A percentile compares a stretch with the other conserved stretches of the same genome.
phyloP scores from a whole-genome alignment of 2,113 vertebrate species.

The Labeo rohita region DNA sequence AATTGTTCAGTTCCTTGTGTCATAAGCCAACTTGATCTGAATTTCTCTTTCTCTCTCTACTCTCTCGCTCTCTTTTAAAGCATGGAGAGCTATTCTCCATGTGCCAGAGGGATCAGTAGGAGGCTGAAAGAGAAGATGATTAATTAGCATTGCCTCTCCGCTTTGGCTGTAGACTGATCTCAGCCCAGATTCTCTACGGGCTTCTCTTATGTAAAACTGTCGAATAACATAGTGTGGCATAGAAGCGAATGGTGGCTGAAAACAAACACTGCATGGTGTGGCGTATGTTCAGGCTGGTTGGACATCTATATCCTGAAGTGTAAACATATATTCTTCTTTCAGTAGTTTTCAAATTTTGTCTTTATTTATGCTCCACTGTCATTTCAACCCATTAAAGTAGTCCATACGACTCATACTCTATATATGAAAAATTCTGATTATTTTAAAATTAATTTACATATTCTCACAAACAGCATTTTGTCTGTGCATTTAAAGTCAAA shows the following conservation, averaged over 20 bases:
- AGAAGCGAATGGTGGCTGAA: neutral
- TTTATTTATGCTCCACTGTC: neutral
- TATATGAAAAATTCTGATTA: too few relatives aligned
- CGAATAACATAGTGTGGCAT: neutral
- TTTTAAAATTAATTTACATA: neutral
- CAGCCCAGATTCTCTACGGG: slow-evolving; percentile 20
- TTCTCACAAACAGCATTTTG: neutral
- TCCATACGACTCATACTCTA: neutral
- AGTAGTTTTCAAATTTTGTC: neutral
- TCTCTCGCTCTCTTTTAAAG: slow-evolving; percentile 1
- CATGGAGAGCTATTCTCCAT: slow-evolving; percentile 41
- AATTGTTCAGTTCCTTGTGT: slow-evolving; percentile 18
- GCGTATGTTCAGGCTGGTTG: neutral
- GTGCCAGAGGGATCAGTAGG: slow-evolving; percentile 52
- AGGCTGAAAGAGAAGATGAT: slow-evolving; percentile 58
- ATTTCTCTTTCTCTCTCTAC: neutral
- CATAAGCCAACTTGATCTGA: slow-evolving; percentile 29
- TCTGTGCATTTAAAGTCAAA: neutral
- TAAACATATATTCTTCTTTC: neutral
- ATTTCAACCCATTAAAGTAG: neutral
- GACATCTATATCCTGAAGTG: neutral
- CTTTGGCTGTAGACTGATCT: slow-evolving; percentile 35
- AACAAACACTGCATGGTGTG: neutral
- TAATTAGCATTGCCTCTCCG: slow-evolving; percentile 73
- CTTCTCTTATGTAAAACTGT: slow-evolving; percentile 32